A percentile compares a stretch with the other conserved stretches of the same genome.
These are phyloP conservation scores for Aelia acuminata DNA, from an alignment of 2,888 invertebrate genomes.

Conservation along the genomic window DNA sequence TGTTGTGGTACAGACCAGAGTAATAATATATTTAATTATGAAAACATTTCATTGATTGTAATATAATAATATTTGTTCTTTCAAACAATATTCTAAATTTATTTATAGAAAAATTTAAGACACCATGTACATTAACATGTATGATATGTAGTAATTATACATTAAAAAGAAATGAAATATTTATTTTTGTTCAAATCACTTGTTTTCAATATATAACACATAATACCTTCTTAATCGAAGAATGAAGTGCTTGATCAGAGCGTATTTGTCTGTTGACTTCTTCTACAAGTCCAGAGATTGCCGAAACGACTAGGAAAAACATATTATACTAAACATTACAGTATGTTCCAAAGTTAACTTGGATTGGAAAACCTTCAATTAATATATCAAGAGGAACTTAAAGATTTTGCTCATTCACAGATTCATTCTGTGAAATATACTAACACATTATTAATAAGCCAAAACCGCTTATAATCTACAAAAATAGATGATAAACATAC, in stretches of 20 bases:
- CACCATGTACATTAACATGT: background rate
- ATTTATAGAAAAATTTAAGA: background rate
- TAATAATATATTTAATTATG: background rate
- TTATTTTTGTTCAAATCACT: background rate
- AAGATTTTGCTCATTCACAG: background rate
- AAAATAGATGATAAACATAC: background rate
- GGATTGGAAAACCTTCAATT: conserved; percentile 25
- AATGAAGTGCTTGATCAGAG: conserved; percentile 69
- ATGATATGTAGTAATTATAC: background rate
- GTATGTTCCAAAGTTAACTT: background rate
- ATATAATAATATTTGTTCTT: too few species aligned
- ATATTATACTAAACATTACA: conserved; percentile 58
- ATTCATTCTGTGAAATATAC: background rate
- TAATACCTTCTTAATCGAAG: conserved; percentile 62
- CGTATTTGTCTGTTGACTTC: conserved; percentile 84
- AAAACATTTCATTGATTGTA: too few species aligned
- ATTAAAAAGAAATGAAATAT: background rate
- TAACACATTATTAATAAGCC: background rate
- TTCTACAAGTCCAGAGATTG: conserved; percentile 84
- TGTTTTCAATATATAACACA: background rate
- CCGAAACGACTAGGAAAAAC: conserved; percentile 78
- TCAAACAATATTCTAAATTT: background rate
- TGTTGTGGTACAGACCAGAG: too few species aligned
- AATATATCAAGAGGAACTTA: conserved; percentile 31
- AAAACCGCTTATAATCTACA: background rate